Evolutionary conservation across 2,113 vertebrate species (phyloP), one percentile per base, ranked within the genome.

Genomic region (Phoenicopterus ruber): DNA sequence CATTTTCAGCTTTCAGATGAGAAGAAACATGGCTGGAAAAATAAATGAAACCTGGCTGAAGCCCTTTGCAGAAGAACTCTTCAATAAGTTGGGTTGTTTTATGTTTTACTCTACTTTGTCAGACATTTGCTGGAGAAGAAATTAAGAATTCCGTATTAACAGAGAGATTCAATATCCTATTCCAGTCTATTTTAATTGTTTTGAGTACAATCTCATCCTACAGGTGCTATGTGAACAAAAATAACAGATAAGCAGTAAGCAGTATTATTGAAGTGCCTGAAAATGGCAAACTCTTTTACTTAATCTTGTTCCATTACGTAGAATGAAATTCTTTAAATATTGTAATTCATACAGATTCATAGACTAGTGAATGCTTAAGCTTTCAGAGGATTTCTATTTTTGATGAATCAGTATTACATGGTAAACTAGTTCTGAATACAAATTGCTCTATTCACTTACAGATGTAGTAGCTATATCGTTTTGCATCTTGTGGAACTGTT

Each of bases 1-100:
- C 47, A 34, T 78, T 82, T 92, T 94, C 90, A 88, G 54, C 11
- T 94, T 85, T 88, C 59, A 93, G 31, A 94, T 88, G 59, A 92
- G 54, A 88, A 83, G 50, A 90, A 93, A 71, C 55, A 81, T 46
- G 58, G 34, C 32, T 85, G 55, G 20, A 94, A 94, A 88, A 90
- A 77, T 34, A 87, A 79, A 82, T 11, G 38, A 91, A 86, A 85
- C 18, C 22, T 92, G 49, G 15, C 34, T 88, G 36, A 89, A 93
- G 10, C 8, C 15, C 10, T 91, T 69, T 77, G 54, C n/a, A 74
- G 50, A 82, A 49, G 6, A 88, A 50, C 4, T 14, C 40, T 79
- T 72, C 38, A 85, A 10, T 72, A 84, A 76, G 2, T 24, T 4
- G 3, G 10, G 8, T 72, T 57, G 32, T 25, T 87, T 92, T 69